These are phyloP conservation scores for Rhizoglyphus robini DNA, from an alignment of 1,140 invertebrate genomes.

Conservation along the genomic window DNA sequence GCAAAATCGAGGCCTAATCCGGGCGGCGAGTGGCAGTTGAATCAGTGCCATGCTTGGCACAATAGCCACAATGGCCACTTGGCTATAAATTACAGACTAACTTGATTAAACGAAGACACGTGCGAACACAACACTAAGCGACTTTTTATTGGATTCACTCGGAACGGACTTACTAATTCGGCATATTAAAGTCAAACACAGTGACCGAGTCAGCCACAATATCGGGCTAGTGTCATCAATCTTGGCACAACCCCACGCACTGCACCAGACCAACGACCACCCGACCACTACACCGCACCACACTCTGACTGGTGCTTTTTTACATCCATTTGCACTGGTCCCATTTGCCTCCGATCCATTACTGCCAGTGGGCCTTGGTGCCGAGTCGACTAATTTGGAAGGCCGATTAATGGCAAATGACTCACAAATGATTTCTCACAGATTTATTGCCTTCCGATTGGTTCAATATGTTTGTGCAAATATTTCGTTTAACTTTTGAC, in stretches of 20 bases:
- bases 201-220: background rate
- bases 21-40: background rate
- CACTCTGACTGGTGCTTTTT: too few species aligned
- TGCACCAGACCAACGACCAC: background rate
- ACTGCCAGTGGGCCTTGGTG: background rate
- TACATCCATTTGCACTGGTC: too few species aligned
- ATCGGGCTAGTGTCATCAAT: conserved; percentile 10
- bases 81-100: conserved; percentile 10
- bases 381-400: conserved; percentile 8
- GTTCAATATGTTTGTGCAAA: background rate
- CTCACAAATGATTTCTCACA: background rate
- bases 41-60: too few species aligned
- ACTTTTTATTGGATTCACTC: conserved; percentile 10
- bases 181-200: conserved; percentile 15
- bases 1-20: conserved; percentile 7
- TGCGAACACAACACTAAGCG: conserved; percentile 7
- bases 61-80: background rate
- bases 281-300: too few species aligned
- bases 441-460: background rate
- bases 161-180: background rate
- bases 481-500: too few species aligned
- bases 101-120: conserved; percentile 12
- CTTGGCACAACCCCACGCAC: background rate
- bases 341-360: background rate
- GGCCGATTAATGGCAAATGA: background rate